Conservation (phyloP, 2,797 vertebrate genomes). For the Rhinatrema bivittatum region DNA sequence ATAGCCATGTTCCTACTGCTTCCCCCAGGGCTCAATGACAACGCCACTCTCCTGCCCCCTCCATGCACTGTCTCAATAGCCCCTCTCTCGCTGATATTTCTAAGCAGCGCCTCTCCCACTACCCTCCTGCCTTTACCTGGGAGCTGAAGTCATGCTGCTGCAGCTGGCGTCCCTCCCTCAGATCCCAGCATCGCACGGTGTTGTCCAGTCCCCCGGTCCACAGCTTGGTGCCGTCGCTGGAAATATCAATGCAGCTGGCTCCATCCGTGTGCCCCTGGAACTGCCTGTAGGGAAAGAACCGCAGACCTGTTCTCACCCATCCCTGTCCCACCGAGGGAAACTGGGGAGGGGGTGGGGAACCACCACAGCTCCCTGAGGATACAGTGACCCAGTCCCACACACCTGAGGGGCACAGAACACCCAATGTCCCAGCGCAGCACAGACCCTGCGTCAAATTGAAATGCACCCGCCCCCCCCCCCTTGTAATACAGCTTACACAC, state of each 20-base stretch:
- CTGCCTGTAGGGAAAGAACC: slow-evolving; percentile 67
- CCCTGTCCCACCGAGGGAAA: too few relatives aligned
- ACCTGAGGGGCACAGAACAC: too few relatives aligned
- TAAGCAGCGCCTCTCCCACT: too few relatives aligned
- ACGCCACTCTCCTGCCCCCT: background rate
- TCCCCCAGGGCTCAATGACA: background rate
- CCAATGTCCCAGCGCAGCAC: too few relatives aligned
- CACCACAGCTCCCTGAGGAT: too few relatives aligned
- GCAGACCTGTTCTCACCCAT: background rate
- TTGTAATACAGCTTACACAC: too few relatives aligned
- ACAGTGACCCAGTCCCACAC: background rate
- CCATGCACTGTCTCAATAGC: too few relatives aligned
- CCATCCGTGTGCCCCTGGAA: slow-evolving; percentile 79
- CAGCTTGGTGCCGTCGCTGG: slow-evolving; percentile 71
- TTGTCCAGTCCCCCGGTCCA: slow-evolving; percentile 83
- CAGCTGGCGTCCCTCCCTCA: slow-evolving; percentile 76
- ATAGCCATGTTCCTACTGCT: too few relatives aligned
- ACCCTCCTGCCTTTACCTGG: slow-evolving; percentile 57
- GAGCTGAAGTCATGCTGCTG: slow-evolving; percentile 82
- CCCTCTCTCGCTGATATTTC: too few relatives aligned
- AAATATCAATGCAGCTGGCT: slow-evolving; percentile 84
- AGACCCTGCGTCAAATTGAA: too few relatives aligned
- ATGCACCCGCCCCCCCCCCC: too few relatives aligned
- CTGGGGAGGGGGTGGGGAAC: background rate
- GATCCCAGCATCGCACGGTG: slow-evolving; percentile 81